Base-by-base conservation (phyloP, 2,113 vertebrate genomes). In the Porphyrio hochstetteri region DNA sequence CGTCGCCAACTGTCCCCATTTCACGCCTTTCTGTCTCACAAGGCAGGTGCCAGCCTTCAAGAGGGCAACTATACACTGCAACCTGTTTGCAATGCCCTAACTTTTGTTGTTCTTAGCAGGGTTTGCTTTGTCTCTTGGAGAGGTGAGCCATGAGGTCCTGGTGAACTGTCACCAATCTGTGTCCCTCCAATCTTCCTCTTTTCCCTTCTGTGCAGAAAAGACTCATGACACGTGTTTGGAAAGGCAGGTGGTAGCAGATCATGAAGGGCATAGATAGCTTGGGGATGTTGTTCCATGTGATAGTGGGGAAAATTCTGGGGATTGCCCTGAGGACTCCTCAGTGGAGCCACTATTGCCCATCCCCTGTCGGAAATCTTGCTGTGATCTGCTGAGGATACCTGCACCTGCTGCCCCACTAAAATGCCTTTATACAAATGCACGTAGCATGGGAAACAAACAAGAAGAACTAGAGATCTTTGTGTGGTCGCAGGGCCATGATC, bases 1-100 rank as follows among this genome's bases (percentile, higher is more conserved):
- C 29, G 0, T 20, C 1, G 3, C 35, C 48, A 29, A 19, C 18
- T 36, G 33, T 27, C 7, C 21, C 16, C 1, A 0, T 77, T 74
- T 52, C 40, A 20, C 3, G 20, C 12, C 33, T 23, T 86, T 24
- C 33, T 76, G 36, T 19, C 57, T 31, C 85, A 31, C 2, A 1
- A 24, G 38, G 16, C 14, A 42, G 55, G 42, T 14, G 88, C 35
- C 55, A 72, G 33, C 25, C 42, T 20, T 61, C 14, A 8, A 23
- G 20, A 55, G 46, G n/a, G 27, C 12, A 91, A 12, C 28, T 9
- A 6, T 4, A 4, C 14, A n/a, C 88, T 71, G 72, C 40, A 89
- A 19, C 13, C 61, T 31, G 38, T 81, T 59, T 65, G 16, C 38
- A 55, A 28, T 13, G 28, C 8, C 38, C 33, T 55, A 3, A 17